Conservation (phyloP, 2,888 invertebrate genomes). For the Catocala fraxini region DNA sequence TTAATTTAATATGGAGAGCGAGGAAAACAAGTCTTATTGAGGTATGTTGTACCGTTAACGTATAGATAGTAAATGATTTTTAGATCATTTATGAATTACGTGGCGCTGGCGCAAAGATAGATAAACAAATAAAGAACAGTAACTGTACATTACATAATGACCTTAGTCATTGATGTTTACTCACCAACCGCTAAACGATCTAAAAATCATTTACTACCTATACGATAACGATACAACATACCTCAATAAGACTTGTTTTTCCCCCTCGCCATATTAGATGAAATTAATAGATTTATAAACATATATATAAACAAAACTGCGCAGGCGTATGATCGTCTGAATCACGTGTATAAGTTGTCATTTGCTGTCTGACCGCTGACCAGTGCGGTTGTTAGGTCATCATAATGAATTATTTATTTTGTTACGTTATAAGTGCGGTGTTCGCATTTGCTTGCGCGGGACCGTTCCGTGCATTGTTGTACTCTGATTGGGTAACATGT, state of each 20-base stretch:
- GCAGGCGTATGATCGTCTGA: conserved; percentile 9
- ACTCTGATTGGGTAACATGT: conserved; percentile 79
- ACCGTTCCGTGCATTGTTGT: conserved; percentile 68
- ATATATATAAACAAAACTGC: conserved; percentile 2
- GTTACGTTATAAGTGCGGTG: conserved; percentile 52
- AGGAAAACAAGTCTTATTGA: background rate
- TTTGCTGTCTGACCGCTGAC: conserved; percentile 54
- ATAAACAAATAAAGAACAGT: too few relatives aligned
- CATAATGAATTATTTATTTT: conserved; percentile 50
- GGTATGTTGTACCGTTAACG: too few relatives aligned
- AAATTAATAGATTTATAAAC: background rate
- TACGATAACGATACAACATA: too few relatives aligned
- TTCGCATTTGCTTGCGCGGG: conserved; percentile 54
- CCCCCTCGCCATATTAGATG: background rate
- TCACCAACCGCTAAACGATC: too few relatives aligned
- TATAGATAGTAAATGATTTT: too few relatives aligned
- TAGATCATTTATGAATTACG: too few relatives aligned
- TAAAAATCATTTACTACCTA: too few relatives aligned
- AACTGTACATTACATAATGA: too few relatives aligned
- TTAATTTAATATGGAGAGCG: background rate
- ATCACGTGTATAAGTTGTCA: conserved; percentile 35
- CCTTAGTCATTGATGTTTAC: too few relatives aligned
- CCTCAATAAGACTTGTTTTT: background rate
- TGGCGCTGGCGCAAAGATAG: too few relatives aligned
- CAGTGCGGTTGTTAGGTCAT: conserved; percentile 46